These are phyloP conservation scores for Thryonomys swinderianus DNA, from an alignment of 2,113 vertebrate species.

Conservation along the genomic window DNA sequence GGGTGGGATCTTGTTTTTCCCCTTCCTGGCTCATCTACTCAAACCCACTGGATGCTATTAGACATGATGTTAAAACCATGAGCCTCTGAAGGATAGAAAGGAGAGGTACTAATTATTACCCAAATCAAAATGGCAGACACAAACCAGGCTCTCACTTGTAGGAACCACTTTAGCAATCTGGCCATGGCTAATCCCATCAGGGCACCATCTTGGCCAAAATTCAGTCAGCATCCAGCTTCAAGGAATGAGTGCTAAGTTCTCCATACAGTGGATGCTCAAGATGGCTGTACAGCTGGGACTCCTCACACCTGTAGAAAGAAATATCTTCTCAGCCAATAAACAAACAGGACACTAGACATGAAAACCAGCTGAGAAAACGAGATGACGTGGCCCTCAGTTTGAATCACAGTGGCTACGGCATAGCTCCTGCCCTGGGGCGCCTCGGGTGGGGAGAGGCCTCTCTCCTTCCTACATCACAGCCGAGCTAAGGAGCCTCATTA, in stretches of 20 bases:
- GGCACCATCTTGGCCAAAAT: background rate
- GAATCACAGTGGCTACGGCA: background rate
- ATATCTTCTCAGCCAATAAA: background rate
- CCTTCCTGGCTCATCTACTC: background rate
- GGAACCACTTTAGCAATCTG: background rate
- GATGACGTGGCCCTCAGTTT: background rate
- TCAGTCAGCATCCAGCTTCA: fast-evolving
- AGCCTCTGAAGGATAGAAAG: fast-evolving
- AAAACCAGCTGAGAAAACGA: background rate
- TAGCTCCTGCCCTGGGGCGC: background rate
- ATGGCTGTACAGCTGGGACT: fast-evolving
- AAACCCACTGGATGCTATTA: background rate
- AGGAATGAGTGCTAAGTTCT: background rate
- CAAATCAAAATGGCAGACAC: fast-evolving
- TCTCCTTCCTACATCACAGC: background rate
- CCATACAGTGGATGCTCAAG: fast-evolving
- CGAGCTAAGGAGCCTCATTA: conserved; percentile 42
- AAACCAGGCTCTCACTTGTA: background rate
- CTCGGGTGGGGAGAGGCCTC: background rate
- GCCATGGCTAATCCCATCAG: too few species aligned
- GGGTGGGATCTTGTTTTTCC: background rate
- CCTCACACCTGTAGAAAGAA: background rate
- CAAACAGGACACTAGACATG: background rate
- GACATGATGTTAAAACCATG: background rate
- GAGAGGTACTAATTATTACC: background rate